These are phyloP conservation scores for Silurus aristotelis DNA, from an alignment of 2,797 vertebrate genomes.

Conservation along the genomic window DNA sequence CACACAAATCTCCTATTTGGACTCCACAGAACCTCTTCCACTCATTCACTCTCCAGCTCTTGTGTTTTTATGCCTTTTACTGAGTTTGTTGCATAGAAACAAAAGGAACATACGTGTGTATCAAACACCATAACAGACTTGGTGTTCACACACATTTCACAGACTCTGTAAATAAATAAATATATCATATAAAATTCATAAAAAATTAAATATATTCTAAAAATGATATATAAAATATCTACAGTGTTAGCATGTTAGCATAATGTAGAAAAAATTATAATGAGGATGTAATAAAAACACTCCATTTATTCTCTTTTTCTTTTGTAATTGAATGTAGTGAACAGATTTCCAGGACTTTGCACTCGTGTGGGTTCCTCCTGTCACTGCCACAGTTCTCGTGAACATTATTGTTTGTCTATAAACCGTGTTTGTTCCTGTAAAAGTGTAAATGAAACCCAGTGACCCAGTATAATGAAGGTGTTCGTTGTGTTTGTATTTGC, in stretches of 20 bases:
- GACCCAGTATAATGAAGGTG: neutral
- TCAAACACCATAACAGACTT: too few species aligned
- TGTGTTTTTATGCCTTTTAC: too few species aligned
- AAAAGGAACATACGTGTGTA: too few species aligned
- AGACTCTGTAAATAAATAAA: neutral
- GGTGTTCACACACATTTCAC: too few species aligned
- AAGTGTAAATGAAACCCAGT: neutral
- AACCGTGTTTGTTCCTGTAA: neutral
- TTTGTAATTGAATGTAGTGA: neutral
- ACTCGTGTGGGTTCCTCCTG: neutral
- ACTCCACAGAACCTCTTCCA: too few species aligned
- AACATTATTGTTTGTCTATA: neutral
- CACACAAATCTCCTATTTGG: too few species aligned
- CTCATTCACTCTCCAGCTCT: too few species aligned
- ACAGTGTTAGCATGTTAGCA: too few species aligned
- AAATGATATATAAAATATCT: neutral
- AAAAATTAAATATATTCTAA: neutral
- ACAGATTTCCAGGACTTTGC: slow-evolving; percentile 6
- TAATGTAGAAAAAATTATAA: neutral
- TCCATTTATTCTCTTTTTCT: neutral
- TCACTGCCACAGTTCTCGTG: neutral
- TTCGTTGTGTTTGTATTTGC: neutral
- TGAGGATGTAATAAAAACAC: neutral
- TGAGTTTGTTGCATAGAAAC: too few species aligned
- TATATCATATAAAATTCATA: neutral